phyloP scores from a whole-genome alignment of 2,113 vertebrate genomes.

The Willisornis vidua region DNA sequence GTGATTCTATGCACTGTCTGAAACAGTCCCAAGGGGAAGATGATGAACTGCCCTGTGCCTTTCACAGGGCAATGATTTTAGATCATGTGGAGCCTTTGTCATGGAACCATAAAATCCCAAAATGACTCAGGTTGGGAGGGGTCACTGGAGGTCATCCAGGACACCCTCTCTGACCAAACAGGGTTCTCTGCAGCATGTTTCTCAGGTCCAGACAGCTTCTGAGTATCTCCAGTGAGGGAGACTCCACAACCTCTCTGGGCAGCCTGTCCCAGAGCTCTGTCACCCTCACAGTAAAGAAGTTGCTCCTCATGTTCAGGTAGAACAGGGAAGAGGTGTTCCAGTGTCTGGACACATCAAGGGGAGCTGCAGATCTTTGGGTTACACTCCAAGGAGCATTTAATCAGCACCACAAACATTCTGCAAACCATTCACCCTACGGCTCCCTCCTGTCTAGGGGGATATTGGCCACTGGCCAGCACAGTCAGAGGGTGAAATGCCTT shows the following conservation, averaged over 20 bases:
- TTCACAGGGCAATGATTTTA: neutral
- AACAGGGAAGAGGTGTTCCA: neutral
- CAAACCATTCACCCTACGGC: neutral
- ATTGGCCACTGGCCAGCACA: neutral
- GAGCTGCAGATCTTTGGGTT: neutral
- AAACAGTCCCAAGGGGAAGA: neutral
- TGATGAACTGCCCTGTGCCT: neutral
- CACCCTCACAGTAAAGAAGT: neutral
- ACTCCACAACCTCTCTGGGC: neutral
- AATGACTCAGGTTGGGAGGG: neutral
- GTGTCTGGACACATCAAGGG: neutral
- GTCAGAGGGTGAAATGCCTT: neutral
- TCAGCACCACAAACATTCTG: neutral
- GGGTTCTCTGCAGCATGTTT: neutral
- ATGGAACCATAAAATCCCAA: neutral
- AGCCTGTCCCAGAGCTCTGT: neutral
- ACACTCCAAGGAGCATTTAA: neutral
- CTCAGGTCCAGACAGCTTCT: neutral
- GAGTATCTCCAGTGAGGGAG: neutral
- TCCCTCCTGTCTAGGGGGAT: neutral
- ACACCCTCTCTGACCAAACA: neutral
- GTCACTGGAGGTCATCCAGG: neutral
- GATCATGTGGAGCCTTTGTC: neutral
- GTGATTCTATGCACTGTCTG: neutral
- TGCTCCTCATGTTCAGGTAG: neutral